Evolutionary conservation across 1,140 invertebrate genomes (phyloP).

Genomic region (Orussus abietinus): DNA sequence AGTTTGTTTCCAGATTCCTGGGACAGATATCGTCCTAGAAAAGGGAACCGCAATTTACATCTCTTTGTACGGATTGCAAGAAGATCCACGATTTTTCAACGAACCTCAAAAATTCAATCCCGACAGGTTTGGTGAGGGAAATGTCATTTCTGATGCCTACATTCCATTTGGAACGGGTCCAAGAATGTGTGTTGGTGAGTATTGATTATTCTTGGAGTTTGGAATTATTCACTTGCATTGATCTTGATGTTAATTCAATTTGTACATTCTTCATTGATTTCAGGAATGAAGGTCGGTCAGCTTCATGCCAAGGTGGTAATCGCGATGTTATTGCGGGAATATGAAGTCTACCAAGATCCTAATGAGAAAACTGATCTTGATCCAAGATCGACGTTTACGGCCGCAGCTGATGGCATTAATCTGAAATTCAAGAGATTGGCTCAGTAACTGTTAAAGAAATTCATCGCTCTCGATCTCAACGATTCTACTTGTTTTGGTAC

Average conservation of each 20-base stretch:
- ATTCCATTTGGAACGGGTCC: constrained; percentile 31
- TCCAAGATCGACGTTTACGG: constrained; percentile 38
- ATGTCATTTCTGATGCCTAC: constrained; percentile 23
- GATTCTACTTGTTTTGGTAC: too few relatives aligned
- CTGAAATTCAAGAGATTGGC: constrained; percentile 22
- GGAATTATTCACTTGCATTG: not conserved
- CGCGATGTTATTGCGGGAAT: constrained; percentile 48
- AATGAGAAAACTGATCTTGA: constrained; percentile 31
- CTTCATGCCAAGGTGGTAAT: constrained; percentile 64
- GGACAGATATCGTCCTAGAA: constrained; percentile 40
- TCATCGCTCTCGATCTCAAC: too few relatives aligned
- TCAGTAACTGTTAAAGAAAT: not conserved
- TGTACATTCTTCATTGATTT: constrained; percentile 19
- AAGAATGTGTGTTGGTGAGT: constrained; percentile 31
- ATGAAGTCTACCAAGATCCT: constrained; percentile 45
- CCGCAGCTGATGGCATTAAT: constrained; percentile 30
- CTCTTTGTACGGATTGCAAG: constrained; percentile 43
- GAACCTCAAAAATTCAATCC: constrained; percentile 32
- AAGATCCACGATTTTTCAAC: constrained; percentile 37
- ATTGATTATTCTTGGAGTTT: constrained; percentile 1
- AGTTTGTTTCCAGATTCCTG: constrained; percentile 36
- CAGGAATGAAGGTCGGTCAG: constrained; percentile 63
- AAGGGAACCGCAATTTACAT: constrained; percentile 42
- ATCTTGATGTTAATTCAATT: too few relatives aligned
- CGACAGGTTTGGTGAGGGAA: constrained; percentile 31